phyloP scores from a whole-genome alignment of 2,113 vertebrate genomes.

The Peromyscus californicus region DNA sequence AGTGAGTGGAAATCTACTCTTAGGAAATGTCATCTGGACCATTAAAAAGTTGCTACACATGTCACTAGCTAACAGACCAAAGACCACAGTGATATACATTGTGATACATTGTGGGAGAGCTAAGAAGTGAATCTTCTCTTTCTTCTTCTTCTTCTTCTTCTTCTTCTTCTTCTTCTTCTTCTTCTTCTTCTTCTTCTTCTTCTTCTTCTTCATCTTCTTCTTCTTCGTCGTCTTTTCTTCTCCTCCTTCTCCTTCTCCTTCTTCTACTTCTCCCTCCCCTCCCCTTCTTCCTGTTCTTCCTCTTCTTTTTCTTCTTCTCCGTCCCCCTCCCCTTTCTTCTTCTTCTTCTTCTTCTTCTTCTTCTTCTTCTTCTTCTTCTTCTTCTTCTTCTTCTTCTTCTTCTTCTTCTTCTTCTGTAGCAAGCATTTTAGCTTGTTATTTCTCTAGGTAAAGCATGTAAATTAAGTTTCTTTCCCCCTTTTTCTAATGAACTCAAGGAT shows the following conservation, averaged over 20 bases:
- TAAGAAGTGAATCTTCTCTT: background rate
- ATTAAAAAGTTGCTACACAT: background rate
- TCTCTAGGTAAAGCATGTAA: background rate
- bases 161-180: no score
- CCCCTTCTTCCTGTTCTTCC: no score
- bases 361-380: background rate
- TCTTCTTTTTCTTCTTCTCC: no score
- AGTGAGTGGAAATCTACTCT: background rate
- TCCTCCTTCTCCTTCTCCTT: no score
- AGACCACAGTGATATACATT: no score
- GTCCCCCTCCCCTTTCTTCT: no score
- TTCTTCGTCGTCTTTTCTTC: no score
- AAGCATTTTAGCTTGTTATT: background rate
- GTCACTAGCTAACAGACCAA: background rate
- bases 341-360: no score
- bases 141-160: background rate
- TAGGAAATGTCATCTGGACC: background rate
- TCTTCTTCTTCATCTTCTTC: no score
- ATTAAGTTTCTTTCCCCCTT: background rate
- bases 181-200: no score
- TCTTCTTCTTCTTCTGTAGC: background rate
- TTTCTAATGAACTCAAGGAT: background rate
- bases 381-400: no score
- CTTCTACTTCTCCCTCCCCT: fast-evolving
- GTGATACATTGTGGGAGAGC: fast-evolving